Evolutionary conservation across 2,113 vertebrate genomes (phyloP).

Genomic region (Strigops habroptila): DNA sequence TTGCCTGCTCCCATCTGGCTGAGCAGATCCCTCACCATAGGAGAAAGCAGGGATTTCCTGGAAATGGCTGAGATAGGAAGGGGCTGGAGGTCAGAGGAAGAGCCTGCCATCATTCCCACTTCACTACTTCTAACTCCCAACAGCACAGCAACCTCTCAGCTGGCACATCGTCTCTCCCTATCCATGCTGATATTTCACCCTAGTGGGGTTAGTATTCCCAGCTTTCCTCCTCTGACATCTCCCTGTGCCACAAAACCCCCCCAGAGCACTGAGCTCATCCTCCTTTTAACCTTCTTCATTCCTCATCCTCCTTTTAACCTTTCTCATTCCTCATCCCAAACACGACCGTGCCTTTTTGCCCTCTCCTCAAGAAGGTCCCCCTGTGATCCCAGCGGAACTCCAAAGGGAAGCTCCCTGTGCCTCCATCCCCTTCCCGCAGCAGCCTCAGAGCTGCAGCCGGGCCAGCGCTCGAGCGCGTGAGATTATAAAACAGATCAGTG

Average conservation of each 20-base stretch:
- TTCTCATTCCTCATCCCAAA: neutral
- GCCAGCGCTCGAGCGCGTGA: neutral
- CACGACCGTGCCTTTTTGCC: neutral
- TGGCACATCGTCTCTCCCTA: neutral
- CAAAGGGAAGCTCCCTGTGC: neutral
- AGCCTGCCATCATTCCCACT: neutral
- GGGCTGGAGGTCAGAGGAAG: neutral
- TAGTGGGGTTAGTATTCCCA: neutral
- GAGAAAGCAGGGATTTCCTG: neutral
- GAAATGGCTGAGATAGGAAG: neutral
- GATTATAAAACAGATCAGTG: slow-evolving; percentile 36
- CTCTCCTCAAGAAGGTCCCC: neutral
- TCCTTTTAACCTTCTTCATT: neutral
- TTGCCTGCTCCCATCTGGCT: rapidly evolving
- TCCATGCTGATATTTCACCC: neutral
- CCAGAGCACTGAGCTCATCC: neutral
- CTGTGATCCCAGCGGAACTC: rapidly evolving
- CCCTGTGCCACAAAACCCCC: neutral
- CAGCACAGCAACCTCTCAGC: rapidly evolving
- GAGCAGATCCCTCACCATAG: rapidly evolving
- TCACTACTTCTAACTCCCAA: neutral
- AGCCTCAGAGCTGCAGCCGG: neutral
- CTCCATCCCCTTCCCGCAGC: neutral
- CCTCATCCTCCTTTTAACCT: neutral
- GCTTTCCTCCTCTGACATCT: neutral